Base-by-base conservation (phyloP, 1,140 invertebrate genomes). In the Pomphorhynchus laevis region DNA sequence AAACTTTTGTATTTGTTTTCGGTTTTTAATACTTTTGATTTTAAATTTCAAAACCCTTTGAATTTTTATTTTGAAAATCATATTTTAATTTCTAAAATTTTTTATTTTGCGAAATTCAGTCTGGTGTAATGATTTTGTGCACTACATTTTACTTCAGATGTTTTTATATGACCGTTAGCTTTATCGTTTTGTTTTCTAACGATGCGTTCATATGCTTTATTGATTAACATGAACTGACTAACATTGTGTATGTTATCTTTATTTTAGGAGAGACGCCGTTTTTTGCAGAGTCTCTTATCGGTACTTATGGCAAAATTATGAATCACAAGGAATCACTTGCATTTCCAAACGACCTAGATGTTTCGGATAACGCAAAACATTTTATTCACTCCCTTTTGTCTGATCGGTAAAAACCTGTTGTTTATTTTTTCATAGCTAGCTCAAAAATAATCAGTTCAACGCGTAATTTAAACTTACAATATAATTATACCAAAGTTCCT, bases 261-360 rank as follows among this genome's bases (percentile, higher is more conserved):
- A 40, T 50, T 49, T 38, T 39, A 57, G 79, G 82, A n/a, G 86
- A 95, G 55, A 82, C 84, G 4, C 86, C 86, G 3, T 95, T 95
- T 59, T 95, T 86, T 62, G 82, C 84, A 2, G 86, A 95, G 51
- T 89, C 80, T 36, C 64, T 98, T 40, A 74, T 91, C 24, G 80
- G 77, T 23, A 98, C 86, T 9, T 98, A 98, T 56, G 76, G 76
- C 18, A 91, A 89, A 61, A 95, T 95, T 48, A 91, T 93, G 82
- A 80, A 93, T 54, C 76, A 91, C 53, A 71, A 79, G 54, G 89
- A 84, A 52, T 79, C 80, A 12, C 60, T 98, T 3, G 67, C 69
- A 46, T 95, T 98, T 58, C 86, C 84, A 20, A 67, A 74, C 48
- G 86, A 95, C 54, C 66, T 76, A 36, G 72, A 82, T 53, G 76